Conservation (phyloP, 1,140 invertebrate genomes). For the Leptoteleia sp. region DNA sequence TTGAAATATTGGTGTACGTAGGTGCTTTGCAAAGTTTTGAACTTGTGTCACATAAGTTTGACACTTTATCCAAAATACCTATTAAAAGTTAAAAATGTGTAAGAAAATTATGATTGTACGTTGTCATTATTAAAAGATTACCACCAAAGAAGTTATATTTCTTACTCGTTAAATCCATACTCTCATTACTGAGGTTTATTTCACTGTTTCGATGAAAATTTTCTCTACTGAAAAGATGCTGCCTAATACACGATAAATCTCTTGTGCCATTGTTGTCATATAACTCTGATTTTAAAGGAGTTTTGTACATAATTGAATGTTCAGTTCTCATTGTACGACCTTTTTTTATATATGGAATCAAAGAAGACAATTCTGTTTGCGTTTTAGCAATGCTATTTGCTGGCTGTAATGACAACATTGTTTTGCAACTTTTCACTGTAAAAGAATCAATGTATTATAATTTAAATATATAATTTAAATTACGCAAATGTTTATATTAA, state of each 20-base stretch:
- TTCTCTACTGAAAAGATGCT: slow-evolving; percentile 79
- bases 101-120: too few species aligned
- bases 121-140: too few species aligned
- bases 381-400: slow-evolving; percentile 70
- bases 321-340: slow-evolving; percentile 75
- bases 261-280: slow-evolving; percentile 43
- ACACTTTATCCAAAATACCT: slow-evolving; percentile 26
- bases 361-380: slow-evolving; percentile 69
- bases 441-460: slow-evolving; percentile 2
- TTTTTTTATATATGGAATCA: slow-evolving; percentile 78
- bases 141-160: too few species aligned
- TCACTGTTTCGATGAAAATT: slow-evolving; percentile 70
- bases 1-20: too few species aligned
- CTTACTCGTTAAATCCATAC: slow-evolving; percentile 75
- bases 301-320: slow-evolving; percentile 78
- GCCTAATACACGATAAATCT: slow-evolving; percentile 74
- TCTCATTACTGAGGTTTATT: slow-evolving; percentile 70
- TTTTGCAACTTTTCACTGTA: slow-evolving; percentile 76
- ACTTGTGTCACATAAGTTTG: slow-evolving; percentile 25
- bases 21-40: too few species aligned
- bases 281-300: slow-evolving; percentile 66
- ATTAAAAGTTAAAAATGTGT: neutral
- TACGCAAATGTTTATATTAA: slow-evolving; percentile 6
- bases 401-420: slow-evolving; percentile 75
- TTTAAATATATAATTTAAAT: too few species aligned